A percentile compares a stretch with the other conserved stretches of the same genome.
phyloP scores from a whole-genome alignment of 2,113 vertebrate species.

The Cheirogaleus medius region DNA sequence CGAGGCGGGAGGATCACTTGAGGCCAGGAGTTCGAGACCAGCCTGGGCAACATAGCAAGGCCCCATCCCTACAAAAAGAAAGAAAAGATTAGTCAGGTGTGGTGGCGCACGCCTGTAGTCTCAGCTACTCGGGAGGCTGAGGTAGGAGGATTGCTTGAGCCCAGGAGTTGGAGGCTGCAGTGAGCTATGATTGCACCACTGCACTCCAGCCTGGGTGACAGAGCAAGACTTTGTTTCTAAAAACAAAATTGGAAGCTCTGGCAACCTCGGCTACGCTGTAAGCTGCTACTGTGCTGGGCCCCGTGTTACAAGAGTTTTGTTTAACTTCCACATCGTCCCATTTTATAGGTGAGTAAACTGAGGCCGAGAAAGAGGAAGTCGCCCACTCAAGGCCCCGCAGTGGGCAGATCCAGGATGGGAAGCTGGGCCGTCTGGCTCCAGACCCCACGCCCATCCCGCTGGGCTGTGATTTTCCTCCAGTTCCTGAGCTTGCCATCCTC shows the following conservation, averaged over 20 bases:
- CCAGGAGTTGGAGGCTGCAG: too few relatives aligned
- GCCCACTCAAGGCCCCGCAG: neutral
- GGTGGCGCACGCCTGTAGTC: too few relatives aligned
- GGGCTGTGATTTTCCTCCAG: neutral
- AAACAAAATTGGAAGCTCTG: neutral
- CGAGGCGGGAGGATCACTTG: too few relatives aligned
- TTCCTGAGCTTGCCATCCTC: neutral
- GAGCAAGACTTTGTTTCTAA: too few relatives aligned
- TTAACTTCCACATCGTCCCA: neutral
- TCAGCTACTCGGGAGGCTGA: too few relatives aligned
- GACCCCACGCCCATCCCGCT: neutral
- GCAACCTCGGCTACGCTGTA: neutral
- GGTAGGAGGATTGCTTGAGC: too few relatives aligned
- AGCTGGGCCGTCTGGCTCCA: neutral
- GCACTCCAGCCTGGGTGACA: too few relatives aligned
- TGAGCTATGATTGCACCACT: too few relatives aligned
- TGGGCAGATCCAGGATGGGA: neutral
- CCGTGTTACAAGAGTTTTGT: neutral
- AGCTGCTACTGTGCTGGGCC: accelerated
- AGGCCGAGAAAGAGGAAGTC: neutral
- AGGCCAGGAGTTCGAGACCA: too few relatives aligned
- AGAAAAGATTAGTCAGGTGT: too few relatives aligned
- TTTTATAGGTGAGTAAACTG: neutral
- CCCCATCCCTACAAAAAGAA: too few relatives aligned
- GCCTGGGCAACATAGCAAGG: too few relatives aligned